A percentile compares a stretch with the other conserved stretches of the same genome.
Evolutionary conservation across 2,797 vertebrate genomes (phyloP).

Genomic region (Chloroceryle amazona): DNA sequence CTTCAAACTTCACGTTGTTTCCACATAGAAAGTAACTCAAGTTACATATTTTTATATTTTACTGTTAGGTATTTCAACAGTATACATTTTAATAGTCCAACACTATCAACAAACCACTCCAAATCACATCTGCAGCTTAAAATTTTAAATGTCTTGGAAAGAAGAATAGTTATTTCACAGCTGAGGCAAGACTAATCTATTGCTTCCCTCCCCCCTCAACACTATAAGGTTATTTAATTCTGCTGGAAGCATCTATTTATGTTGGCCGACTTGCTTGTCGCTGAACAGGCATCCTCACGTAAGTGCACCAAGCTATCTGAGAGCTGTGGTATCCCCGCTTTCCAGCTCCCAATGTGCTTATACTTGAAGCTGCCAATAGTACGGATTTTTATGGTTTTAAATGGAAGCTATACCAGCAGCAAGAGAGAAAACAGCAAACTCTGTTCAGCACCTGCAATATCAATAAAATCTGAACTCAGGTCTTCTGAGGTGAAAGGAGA

Average conservation of each 20-base stretch:
- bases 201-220: background rate
- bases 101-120: background rate
- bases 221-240: background rate
- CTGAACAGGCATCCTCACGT: background rate
- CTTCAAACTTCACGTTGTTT: background rate
- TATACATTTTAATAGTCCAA: background rate
- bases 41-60: background rate
- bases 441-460: background rate
- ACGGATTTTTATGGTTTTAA: background rate
- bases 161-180: background rate
- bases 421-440: background rate
- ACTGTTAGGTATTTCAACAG: background rate
- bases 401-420: background rate
- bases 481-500: conserved; percentile 65
- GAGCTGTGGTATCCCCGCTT: background rate
- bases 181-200: background rate
- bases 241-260: background rate
- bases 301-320: background rate
- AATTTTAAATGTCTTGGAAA: background rate
- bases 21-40: background rate
- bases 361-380: background rate
- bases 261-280: background rate
- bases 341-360: background rate
- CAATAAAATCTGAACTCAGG: conserved; percentile 39
- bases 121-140: background rate